Base-by-base conservation (phyloP, 2,888 invertebrate genomes). In the Gortyna flavago region DNA sequence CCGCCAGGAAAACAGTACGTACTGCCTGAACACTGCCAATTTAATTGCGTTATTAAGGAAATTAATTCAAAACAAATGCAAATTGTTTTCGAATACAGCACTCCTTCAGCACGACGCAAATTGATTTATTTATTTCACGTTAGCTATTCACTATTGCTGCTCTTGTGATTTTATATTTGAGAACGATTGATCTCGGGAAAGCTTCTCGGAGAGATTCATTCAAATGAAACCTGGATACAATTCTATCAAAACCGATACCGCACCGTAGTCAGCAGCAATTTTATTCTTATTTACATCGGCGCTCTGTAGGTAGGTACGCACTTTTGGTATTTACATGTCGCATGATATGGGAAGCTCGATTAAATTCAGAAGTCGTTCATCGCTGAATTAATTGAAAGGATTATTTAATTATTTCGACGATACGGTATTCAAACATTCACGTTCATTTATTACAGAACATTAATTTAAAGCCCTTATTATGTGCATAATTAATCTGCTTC, bases 11-110 rank as follows among this genome's bases (percentile, higher is more conserved):
- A 83, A 83, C 88, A 79, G 72, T 81, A 81, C 76, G 73, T 72
- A 86, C 82, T 82, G 57, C 71, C 70, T 71, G 73, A 84, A 80
- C 72, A 72, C 73, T 79, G 81, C 77, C 80, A 80, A 84, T 85
- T 87, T 86, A 84, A 90, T 87, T 87, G 84, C 82, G 81, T 75
- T 73, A 77, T 89, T 86, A 84, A 87, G 83, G 80, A 85, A 87
- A 85, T 85, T 85, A 81, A 85, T 87, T 83, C 77, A 85, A 85
- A 88, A 79, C 74, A 83, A 86, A 85, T 84, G 77, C 80, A 81
- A 80, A 85, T 79, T 82, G 72, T 75, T 83, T 84, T 72, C 62
- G 70, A 59, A 79, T 85, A 81, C 72, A 74, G 61, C 59, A 38
- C 66, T 72, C 77, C 65, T 75, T 76, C 64, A 61, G 38, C 18